Base-by-base conservation (phyloP, 2,113 vertebrate species). In the Monarcha castaneiventris region DNA sequence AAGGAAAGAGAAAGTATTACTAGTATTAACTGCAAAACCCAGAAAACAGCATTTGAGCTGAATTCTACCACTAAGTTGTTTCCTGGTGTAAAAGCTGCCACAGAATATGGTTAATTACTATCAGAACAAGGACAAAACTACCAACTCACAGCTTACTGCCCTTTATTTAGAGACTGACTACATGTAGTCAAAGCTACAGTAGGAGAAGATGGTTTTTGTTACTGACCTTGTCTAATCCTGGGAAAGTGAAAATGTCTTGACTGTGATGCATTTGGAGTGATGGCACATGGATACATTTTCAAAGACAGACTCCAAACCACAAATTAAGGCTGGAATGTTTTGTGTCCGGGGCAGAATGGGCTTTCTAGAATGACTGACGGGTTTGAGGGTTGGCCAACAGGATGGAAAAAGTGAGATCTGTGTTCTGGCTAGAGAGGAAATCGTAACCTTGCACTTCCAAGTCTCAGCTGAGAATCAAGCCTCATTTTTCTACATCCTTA, bases 241-340 rank as follows among this genome's bases (percentile, higher is more conserved):
- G 52, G 74, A 91, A 96, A 94, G 58, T 73, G 82, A 89, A 71
- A 49, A 82, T 39, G 83, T 84, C 44, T 92, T 52, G 11, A 84
- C 72, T 54, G 71, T 69, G 72, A 61, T 62, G 39, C 41, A 48
- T 59, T 75, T 94, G 80, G 84, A 95, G 37, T 27, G 43, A 59
- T 25, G 82, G 89, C 30, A 22, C 49, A 64, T 5, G 69, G 62
- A 83, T 55, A 46, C 11, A 63, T 81, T 94, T 86, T 85, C 39
- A 77, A 82, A 94, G 51, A 74, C 39, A 77, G 74, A 68, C 43
- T 78, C 77, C 69, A 92, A 94, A 81, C 81, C 27, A 84, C 71
- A 88, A 90, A 89, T 44, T 58, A 72, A 26, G 43, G 29, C 49
- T 86, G n/a, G 25, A 85, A 76, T 56, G 12, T 37, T 74, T 26